Percentiles rank a stretch among this genome's conserved stretches.
Evolutionary conservation across 2,113 vertebrate species (phyloP).

Genomic region (Lophius piscatorius): DNA sequence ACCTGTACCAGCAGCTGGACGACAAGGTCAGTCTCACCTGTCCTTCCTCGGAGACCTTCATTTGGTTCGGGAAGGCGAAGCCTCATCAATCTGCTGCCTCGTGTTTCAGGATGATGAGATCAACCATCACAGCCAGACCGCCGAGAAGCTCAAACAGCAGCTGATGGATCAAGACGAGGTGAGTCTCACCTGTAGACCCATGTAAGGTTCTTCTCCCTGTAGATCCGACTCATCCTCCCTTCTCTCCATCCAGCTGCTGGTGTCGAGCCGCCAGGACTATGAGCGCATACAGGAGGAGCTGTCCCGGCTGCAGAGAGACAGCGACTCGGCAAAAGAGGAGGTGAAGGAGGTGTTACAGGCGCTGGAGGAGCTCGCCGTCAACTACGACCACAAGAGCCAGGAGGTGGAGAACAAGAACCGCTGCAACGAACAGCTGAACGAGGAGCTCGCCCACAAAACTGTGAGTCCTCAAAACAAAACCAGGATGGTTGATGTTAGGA

Average conservation of each 20-base stretch:
- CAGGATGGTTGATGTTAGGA: background rate
- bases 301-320: slow-evolving; percentile 89
- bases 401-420: slow-evolving; percentile 87
- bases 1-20: slow-evolving; percentile 94
- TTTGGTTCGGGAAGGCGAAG: no score
- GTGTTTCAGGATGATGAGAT: slow-evolving; percentile 92
- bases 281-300: slow-evolving; percentile 91
- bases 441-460: slow-evolving; percentile 89
- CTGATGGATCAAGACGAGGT: slow-evolving; percentile 97
- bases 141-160: slow-evolving; percentile 92
- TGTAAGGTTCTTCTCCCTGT: background rate
- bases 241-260: slow-evolving; percentile 81
- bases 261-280: slow-evolving; percentile 86
- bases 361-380: slow-evolving; percentile 94
- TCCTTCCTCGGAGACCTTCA: background rate
- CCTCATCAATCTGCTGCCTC: background rate
- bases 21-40: slow-evolving; percentile 85
- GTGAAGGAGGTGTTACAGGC: slow-evolving; percentile 93
- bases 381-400: slow-evolving; percentile 95
- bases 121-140: slow-evolving; percentile 94
- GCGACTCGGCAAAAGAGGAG: slow-evolving; percentile 89
- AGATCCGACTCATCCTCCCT: background rate
- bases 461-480: slow-evolving; percentile 59
- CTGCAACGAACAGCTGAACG: slow-evolving; percentile 85
- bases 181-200: slow-evolving; percentile 11